Percentiles rank a stretch among this genome's conserved stretches.
Evolutionary conservation across 2,797 vertebrate genomes (phyloP).

Genomic region (Melanotaenia trifasciata): DNA sequence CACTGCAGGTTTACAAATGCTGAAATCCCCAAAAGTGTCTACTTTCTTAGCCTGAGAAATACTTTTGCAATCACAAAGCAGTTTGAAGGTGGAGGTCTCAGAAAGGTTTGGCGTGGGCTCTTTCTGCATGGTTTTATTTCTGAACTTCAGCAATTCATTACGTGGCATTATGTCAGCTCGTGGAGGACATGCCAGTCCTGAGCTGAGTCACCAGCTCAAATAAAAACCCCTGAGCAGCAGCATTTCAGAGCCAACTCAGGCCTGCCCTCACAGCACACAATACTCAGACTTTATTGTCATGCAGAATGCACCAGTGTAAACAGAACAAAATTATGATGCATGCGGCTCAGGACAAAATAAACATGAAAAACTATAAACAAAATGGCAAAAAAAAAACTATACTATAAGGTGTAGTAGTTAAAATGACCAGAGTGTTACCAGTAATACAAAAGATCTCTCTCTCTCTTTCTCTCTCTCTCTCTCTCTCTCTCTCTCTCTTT

Average conservation of each 20-base stretch:
- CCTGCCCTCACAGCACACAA: conserved; percentile 28
- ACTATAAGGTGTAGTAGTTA: too few relatives aligned
- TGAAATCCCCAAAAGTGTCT: conserved; percentile 12
- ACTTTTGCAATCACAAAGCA: conserved; percentile 15
- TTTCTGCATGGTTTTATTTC: conserved; percentile 31
- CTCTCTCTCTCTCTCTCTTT: too few relatives aligned
- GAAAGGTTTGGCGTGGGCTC: conserved; percentile 15
- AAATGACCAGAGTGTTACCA: too few relatives aligned
- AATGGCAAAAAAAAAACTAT: too few relatives aligned
- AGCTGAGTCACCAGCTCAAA: conserved; percentile 52
- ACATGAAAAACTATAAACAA: too few relatives aligned
- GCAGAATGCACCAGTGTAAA: too few relatives aligned
- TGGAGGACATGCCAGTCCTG: conserved; percentile 39
- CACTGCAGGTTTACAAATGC: not conserved
- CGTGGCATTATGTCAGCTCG: conserved; percentile 47
- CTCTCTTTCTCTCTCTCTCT: too few relatives aligned
- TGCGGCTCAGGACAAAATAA: too few relatives aligned
- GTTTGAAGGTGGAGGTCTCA: conserved; percentile 19
- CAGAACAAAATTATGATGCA: too few relatives aligned
- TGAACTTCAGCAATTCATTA: conserved; percentile 53
- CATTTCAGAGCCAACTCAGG: conserved; percentile 44
- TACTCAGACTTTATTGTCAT: not conserved
- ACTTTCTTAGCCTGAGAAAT: conserved; percentile 1
- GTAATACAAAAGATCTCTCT: too few relatives aligned
- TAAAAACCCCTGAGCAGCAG: conserved; percentile 20